phyloP scores from a whole-genome alignment of 2,797 vertebrate genomes.

The Platalea minor region DNA sequence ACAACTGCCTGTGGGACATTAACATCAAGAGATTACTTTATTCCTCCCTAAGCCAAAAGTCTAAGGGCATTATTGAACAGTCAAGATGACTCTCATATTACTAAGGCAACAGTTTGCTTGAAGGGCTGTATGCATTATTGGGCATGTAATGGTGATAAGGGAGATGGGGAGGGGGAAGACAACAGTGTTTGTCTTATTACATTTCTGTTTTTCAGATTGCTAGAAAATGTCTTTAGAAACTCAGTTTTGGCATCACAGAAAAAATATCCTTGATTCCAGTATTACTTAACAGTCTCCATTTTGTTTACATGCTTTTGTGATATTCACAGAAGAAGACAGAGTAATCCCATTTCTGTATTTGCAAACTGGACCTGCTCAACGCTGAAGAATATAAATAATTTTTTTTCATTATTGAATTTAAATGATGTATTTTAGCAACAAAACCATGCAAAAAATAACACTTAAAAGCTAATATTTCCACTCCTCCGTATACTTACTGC shows the following conservation, averaged over 20 bases:
- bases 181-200: not conserved
- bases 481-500: conserved; percentile 58
- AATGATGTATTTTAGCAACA: not conserved
- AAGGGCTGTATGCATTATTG: not conserved
- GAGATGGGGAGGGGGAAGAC: not conserved
- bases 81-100: not conserved
- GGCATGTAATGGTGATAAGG: not conserved
- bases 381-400: not conserved
- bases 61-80: not conserved
- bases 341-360: not conserved
- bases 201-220: not conserved
- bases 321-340: not conserved
- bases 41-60: not conserved
- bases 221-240: not conserved
- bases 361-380: not conserved
- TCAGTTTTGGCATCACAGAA: not conserved
- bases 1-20: not conserved
- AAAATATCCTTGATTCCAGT: not conserved
- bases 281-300: not conserved
- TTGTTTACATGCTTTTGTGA: not conserved
- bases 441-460: not conserved
- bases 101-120: conserved; percentile 33
- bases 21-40: not conserved
- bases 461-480: not conserved
- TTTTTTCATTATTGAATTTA: not conserved